A percentile compares a stretch with the other conserved stretches of the same genome.
Conservation (phyloP, 2,888 invertebrate species). For the Eilema sororculum region DNA sequence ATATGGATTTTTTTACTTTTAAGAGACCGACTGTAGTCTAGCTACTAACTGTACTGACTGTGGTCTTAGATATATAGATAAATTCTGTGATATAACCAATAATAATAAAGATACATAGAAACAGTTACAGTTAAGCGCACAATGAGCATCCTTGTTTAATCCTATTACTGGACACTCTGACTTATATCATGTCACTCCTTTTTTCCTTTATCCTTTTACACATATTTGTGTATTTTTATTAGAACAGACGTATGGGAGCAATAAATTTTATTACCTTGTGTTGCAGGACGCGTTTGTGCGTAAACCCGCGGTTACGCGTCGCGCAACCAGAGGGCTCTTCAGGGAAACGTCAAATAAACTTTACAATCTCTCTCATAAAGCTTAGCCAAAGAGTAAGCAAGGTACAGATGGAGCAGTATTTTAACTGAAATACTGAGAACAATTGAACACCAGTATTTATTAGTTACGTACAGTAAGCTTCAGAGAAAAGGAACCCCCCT, state of each 20-base stretch:
- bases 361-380: conserved; percentile 65
- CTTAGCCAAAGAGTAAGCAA: conserved; percentile 44
- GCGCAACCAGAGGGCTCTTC: conserved; percentile 58
- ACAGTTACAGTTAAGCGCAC: no score
- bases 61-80: no score
- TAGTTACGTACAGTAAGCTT: no score
- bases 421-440: background rate
- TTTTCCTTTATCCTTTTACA: background rate
- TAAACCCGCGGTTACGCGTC: conserved; percentile 61
- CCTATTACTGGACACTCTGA: background rate
- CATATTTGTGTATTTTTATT: conserved; percentile 16
- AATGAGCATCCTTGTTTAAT: no score
- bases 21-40: no score
- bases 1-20: no score
- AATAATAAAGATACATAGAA: no score
- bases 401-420: conserved; percentile 19
- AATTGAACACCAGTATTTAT: background rate
- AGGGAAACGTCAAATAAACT: conserved; percentile 71
- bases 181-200: no score
- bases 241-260: conserved; percentile 48
- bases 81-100: no score
- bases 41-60: no score
- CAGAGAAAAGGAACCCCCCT: no score
- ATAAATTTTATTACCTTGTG: conserved; percentile 69
- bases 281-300: conserved; percentile 64